Evolutionary conservation across 2,797 vertebrate genomes (phyloP).

Genomic region (Acanthiza pusilla): DNA sequence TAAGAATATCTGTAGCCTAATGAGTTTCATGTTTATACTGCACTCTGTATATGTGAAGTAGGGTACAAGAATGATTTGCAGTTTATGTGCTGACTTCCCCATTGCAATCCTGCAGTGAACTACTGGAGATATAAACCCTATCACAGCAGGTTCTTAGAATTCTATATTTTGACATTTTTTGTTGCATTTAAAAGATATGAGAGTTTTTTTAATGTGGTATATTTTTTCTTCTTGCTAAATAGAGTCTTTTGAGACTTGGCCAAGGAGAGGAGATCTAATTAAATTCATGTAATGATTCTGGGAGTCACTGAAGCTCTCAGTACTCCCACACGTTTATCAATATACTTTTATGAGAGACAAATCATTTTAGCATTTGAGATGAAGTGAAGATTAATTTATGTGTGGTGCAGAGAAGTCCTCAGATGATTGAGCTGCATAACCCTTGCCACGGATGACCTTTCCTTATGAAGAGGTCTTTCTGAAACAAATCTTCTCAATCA

Average conservation of each 20-base stretch:
- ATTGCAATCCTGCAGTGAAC: background rate
- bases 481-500: background rate
- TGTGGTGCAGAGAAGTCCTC: background rate
- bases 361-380: background rate
- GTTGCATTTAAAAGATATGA: background rate
- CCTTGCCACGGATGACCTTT: background rate
- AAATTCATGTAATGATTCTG: constrained; percentile 21
- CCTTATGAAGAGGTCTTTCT: background rate
- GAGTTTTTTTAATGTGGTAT: background rate
- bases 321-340: background rate
- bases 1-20: background rate
- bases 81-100: background rate
- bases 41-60: background rate
- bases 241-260: background rate
- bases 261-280: background rate
- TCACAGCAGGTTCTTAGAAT: background rate
- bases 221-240: background rate
- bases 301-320: background rate
- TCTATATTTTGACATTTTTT: background rate
- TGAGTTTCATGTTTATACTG: background rate
- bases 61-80: background rate
- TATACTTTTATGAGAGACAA: background rate
- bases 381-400: background rate
- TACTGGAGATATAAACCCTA: background rate
- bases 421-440: background rate